Base-by-base conservation (phyloP, 1,140 invertebrate species). In the Hirudo medicinalis region DNA sequence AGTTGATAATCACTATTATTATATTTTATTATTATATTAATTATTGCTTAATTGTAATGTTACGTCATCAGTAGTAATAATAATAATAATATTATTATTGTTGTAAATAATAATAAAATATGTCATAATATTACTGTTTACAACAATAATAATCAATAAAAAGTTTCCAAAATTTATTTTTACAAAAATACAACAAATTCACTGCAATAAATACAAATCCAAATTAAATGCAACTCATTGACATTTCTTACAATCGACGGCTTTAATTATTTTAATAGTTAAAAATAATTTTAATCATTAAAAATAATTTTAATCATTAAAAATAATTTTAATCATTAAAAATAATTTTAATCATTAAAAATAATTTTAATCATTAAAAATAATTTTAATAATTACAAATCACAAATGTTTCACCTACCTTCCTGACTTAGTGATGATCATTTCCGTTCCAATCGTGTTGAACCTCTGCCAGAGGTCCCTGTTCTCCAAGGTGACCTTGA, bases 381-480 rank as follows among this genome's bases (percentile, higher is more conserved):
- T 57, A 57, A n/a, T 57, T n/a, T n/a, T n/a, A n/a, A n/a, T n/a
- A n/a, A n/a, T n/a, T n/a, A n/a, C n/a, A n/a, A n/a, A n/a, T n/a
- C n/a, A n/a, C n/a, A n/a, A n/a, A n/a, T n/a, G n/a, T n/a, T n/a
- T n/a, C n/a, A 32, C 22, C 89, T 87, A 97, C 94, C 94, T 90
- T 84, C 96, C 96, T 81, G 92, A 95, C 83, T 98, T 98, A 76
- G 95, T 99, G 85, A 99, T 98, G 81, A 99, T 96, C 96, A 98
- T 98, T 74, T 97, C 94, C 71, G 95, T 99, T 77, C 94, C 94
- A 71, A 97, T 86, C 80, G 93, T 92, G 85, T 97, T 93, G 82
- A 99, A 99, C 83, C 95, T 94, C 84, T 96, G 92, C 95, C 95
- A 98, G 72, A 98, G 87, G 78, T 97, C 94, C 81, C 95, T 94